A percentile compares a stretch with the other conserved stretches of the same genome.
These are phyloP conservation scores for Cerastoderma edule DNA, from an alignment of 2,888 invertebrate species.

Conservation along the genomic window DNA sequence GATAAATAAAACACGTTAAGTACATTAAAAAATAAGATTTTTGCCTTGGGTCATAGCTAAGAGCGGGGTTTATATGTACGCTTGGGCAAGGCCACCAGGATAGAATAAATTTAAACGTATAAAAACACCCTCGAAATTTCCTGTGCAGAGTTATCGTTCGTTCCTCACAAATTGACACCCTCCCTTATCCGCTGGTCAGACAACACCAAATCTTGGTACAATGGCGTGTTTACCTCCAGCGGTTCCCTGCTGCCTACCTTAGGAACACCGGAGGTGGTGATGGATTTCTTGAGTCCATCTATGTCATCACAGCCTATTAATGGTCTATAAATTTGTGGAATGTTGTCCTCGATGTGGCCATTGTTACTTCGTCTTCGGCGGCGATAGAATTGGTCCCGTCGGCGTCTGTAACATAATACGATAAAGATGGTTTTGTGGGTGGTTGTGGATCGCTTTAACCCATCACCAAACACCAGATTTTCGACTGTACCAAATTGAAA, in stretches of 20 bases:
- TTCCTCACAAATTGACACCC: too few relatives aligned
- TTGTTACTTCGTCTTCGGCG: conserved; percentile 46
- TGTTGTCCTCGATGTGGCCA: conserved; percentile 56
- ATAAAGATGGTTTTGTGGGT: too few relatives aligned
- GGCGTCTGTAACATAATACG: conserved; percentile 55
- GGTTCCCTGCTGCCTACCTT: conserved; percentile 35
- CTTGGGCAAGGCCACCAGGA: too few relatives aligned
- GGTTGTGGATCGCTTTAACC: background rate
- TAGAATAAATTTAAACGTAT: too few relatives aligned
- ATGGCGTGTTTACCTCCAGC: background rate
- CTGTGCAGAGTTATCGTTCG: too few relatives aligned
- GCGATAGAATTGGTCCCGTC: conserved; percentile 50
- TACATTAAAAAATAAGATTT: too few relatives aligned
- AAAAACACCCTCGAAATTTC: too few relatives aligned
- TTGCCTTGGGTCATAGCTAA: too few relatives aligned
- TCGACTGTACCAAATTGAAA: background rate
- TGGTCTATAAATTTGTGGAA: conserved; percentile 63
- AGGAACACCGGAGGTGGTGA: conserved; percentile 35
- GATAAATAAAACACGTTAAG: too few relatives aligned
- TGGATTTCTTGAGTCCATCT: conserved; percentile 55
- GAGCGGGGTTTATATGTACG: too few relatives aligned
- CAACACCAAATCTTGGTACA: too few relatives aligned
- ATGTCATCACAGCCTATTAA: conserved; percentile 63
- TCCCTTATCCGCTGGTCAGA: too few relatives aligned
- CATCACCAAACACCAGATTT: background rate